These are phyloP conservation scores for Chrysomela aeneicollis DNA, from an alignment of 2,888 invertebrate genomes.

Conservation along the genomic window DNA sequence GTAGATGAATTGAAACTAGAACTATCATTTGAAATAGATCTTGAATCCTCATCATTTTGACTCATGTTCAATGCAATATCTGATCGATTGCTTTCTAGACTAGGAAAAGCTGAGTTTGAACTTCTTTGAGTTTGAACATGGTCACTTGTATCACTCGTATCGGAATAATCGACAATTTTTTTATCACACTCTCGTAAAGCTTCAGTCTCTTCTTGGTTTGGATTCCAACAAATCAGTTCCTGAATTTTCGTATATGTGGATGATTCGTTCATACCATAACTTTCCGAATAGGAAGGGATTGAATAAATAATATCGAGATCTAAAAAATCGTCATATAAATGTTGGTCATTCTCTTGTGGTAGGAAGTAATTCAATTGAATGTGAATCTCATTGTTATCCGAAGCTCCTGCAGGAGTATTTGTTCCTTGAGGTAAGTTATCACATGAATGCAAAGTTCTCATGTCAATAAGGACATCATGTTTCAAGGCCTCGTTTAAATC, in stretches of 20 bases:
- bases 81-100: slow-evolving; percentile 14
- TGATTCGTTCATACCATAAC: no score
- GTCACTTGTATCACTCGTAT: slow-evolving; percentile 19
- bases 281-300: slow-evolving; percentile 1
- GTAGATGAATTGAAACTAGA: no score
- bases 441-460: slow-evolving; percentile 6
- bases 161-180: slow-evolving; percentile 22
- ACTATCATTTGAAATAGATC: no score
- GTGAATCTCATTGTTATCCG: slow-evolving; percentile 7
- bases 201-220: no score
- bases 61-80: slow-evolving; percentile 14
- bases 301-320: slow-evolving; percentile 4
- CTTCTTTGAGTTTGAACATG: slow-evolving; percentile 3
- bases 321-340: slow-evolving; percentile 11
- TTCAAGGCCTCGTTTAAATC: no score
- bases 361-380: not conserved
- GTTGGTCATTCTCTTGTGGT: slow-evolving; percentile 8
- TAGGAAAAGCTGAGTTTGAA: no score
- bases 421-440: slow-evolving; percentile 5
- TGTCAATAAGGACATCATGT: not conserved
- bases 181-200: slow-evolving; percentile 20
- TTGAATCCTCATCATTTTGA: no score
- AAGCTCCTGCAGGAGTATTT: slow-evolving; percentile 1
- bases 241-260: no score
- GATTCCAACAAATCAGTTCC: no score